Evolutionary conservation across 2,888 invertebrate genomes (phyloP), one percentile per base, ranked within the genome.

Genomic region (Nezara viridula): DNA sequence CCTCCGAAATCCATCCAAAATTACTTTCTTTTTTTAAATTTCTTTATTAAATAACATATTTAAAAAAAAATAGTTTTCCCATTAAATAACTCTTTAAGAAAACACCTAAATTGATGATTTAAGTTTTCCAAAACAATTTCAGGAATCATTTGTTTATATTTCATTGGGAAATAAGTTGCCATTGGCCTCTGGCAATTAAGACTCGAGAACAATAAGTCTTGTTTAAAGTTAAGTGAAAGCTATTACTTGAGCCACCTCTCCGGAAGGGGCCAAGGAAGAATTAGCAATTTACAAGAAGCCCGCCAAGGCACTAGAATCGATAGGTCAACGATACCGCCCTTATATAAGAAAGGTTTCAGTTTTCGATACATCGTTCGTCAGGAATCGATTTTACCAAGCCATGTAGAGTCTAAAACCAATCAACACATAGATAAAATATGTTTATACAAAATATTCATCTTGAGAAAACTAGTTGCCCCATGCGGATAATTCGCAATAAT

Each of bases 271-370:
- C 0, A 77, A 40, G 73, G 12, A 44, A 44, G 77, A 77, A 77
- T 77, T 77, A 77, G 24, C 77, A 77, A 77, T 77, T 77, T 77
- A 77, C 40, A 32, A 44, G 77, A 77, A 77, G 27, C 77, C 77
- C 24, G 40, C 24, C 40, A 44, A 40, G 40, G 37, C 6, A 40
- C 24, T 24, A 37, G 1, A 37, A 77, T 77, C 77, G 40, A 77
- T 77, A 77, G 60, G 60, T 60, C 60, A 60, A 60, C 60, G 60
- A 12, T 60, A 27, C 14, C 14, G 27, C 27, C 27, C 27, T 60
- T 60, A 60, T 32, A 60, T 60, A 60, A 60, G 14, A 5, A 2
- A 24, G 12, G 2, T 27, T 60, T 60, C 27, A 27, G 32, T 60
- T 60, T 32, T 60, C 27, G 60, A 60, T 60, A 27, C 14, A 60